Evolutionary conservation across 1,140 invertebrate species (phyloP), one percentile per base, ranked within the genome.

Genomic region (Epicauta chinensis): DNA sequence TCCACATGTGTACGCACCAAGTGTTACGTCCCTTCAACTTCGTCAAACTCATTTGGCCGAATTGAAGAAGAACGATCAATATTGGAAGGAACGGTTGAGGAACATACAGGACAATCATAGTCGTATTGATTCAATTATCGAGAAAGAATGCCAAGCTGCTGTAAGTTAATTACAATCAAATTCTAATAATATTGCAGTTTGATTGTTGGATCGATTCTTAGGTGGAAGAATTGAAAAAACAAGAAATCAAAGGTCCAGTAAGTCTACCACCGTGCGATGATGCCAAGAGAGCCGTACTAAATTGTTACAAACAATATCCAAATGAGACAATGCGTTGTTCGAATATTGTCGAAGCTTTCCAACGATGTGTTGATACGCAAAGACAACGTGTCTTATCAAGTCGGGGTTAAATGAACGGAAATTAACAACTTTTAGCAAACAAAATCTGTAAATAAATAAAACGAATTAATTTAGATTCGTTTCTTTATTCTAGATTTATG

Each of bases 71-170:
- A 71, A 71, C 53, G 73, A 79, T 57, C 56, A 69, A 5, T 79
- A 79, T 58, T 80, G 77, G 77, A 65, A 72, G 15, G 69, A 67
- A 14, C 70, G 77, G 14, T 57, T 80, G n/a, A 56, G 68, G n/a
- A 67, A 71, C 35, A 57, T 79, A 31, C 68, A 80, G 53, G 64
- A 69, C 13, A 66, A 66, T 39, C 75, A 79, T 53, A 67, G 72
- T 35, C 61, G 64, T 17, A 73, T 80, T 34, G 71, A 76, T 55
- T 45, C 63, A 6, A 66, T 76, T 16, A 66, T 80, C 55, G 67
- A 77, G n/a, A 52, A 68, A 1, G 77, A 80, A 55, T 76, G 77
- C 54, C 67, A 76, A 31, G 75, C 75, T 62, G 74, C 77, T 17
- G 58, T 71, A 65, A 63, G 62, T 55, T 23, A 5, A 35, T 39